Base-by-base conservation (phyloP, 1,140 invertebrate genomes). In the Tenebrio molitor region DNA sequence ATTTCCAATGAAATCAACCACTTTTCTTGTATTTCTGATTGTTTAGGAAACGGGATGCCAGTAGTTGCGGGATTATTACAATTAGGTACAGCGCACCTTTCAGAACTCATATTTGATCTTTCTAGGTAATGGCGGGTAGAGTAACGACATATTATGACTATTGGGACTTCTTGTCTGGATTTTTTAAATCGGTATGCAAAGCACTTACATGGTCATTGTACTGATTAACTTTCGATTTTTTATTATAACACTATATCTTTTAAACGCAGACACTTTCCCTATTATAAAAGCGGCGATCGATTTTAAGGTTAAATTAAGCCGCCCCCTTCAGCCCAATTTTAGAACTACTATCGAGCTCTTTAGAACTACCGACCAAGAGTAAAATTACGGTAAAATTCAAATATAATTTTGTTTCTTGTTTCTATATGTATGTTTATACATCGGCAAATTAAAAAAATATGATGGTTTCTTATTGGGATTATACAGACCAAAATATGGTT, bases 1-100 rank as follows among this genome's bases (percentile, higher is more conserved):
- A 80, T 34, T 53, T 71, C 25, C 19, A 81, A 74, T 33, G 36
- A 64, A 39, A 76, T 42, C 12, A 80, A 63, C 80, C 80, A 81
- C 58, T 76, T 71, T 17, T 76, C 67, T 58, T 44, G 74, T 3
- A 65, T n/a, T 58, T 74, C 71, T 21, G 17, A 10, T 68, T 80
- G 74, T 67, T 75, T 74, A 6, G 80, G 80, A 73, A 81, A 79
- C 21, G 73, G 65, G 34, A 80, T 74, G 23, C 80, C 80, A 15
- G 19, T 50, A n/a, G 46, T 25, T 58, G 72, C 68, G 25, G 71
- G 72, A 63, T 78, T 81, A 36, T 75, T 71, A 71, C 80, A 81
- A 34, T 78, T 75, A 15, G 79, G 78, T 53, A 81, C 78, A 72
- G 79, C 77, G 74, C 79, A 80, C 53, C 70, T 64, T 69, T 69